Evolutionary conservation across 1,140 invertebrate genomes (phyloP).

Genomic region (Drosophila grimshawi): DNA sequence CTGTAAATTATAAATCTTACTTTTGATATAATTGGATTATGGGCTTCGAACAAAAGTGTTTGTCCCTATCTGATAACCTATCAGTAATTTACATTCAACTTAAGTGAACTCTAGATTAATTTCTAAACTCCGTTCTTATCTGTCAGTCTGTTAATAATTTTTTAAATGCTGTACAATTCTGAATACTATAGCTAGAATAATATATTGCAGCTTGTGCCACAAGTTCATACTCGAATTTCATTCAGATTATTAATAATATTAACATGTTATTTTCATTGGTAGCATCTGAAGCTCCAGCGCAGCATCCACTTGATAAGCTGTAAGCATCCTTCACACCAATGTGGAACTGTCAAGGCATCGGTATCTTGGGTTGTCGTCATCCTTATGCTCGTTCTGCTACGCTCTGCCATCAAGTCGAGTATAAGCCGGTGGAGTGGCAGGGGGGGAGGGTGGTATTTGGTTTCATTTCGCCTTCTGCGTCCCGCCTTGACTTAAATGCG

Average conservation of each 20-base stretch:
- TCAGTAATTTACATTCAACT: no score
- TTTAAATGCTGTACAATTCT: neutral
- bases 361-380: constrained; percentile 29
- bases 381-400: constrained; percentile 40
- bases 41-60: no score
- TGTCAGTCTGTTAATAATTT: no score
- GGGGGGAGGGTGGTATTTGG: constrained; percentile 33
- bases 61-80: no score
- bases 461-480: constrained; percentile 29
- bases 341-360: constrained; percentile 32
- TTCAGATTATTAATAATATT: constrained; percentile 1
- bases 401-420: constrained; percentile 32
- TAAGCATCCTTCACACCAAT: constrained; percentile 51
- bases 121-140: no score
- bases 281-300: neutral
- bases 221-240: neutral
- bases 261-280: constrained; percentile 1
- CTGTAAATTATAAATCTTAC: no score
- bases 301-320: constrained; percentile 49
- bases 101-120: no score
- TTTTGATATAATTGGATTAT: no score
- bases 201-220: neutral
- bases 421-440: constrained; percentile 30
- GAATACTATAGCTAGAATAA: neutral
- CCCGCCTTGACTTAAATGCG: constrained; percentile 77